Conservation (phyloP, 2,888 invertebrate species). For the Apodemia duryi region DNA sequence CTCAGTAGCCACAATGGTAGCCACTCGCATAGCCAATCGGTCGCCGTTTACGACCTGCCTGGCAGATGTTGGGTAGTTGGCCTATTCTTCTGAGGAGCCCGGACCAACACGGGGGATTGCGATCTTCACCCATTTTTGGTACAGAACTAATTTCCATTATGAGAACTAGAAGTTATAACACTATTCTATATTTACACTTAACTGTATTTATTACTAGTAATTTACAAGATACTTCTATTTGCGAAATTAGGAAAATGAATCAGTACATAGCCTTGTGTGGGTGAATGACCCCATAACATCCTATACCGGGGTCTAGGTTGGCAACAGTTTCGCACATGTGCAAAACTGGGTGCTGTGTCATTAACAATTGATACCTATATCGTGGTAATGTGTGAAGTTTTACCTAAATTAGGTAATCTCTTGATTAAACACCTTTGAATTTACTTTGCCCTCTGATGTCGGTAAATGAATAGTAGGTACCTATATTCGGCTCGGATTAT, state of each 20-base stretch:
- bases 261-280: slow-evolving; percentile 20
- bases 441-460: neutral
- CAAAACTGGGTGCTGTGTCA: slow-evolving; percentile 34
- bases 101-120: too few species aligned
- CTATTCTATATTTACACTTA: too few species aligned
- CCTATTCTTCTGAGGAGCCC: too few species aligned
- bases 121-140: too few species aligned
- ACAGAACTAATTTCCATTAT: too few species aligned
- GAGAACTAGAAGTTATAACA: too few species aligned
- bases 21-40: too few species aligned
- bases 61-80: too few species aligned
- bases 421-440: neutral
- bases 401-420: neutral
- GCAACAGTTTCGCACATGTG: slow-evolving; percentile 55
- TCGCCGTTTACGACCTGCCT: too few species aligned
- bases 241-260: slow-evolving; percentile 19
- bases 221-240: neutral
- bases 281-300: slow-evolving; percentile 29
- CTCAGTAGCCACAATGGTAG: too few species aligned
- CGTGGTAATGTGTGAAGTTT: neutral
- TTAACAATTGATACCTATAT: neutral
- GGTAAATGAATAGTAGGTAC: too few species aligned
- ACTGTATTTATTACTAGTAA: neutral
- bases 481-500: too few species aligned
- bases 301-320: slow-evolving; percentile 33